These are phyloP conservation scores for Catharus bicknelli DNA, from an alignment of 2,113 vertebrate species.

Conservation along the genomic window DNA sequence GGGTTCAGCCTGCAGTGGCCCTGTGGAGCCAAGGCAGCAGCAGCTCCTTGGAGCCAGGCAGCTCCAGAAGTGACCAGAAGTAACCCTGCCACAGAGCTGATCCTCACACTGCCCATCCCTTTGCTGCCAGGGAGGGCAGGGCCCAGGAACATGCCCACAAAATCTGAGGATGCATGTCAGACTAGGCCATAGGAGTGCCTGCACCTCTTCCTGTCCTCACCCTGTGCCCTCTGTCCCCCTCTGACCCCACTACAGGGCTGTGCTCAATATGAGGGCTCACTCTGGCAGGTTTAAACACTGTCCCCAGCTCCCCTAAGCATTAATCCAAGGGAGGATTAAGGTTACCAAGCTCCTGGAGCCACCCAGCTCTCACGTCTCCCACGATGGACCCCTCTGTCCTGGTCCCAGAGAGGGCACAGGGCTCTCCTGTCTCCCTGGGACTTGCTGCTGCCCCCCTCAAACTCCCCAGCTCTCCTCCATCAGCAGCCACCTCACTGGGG, in stretches of 20 bases:
- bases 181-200: neutral
- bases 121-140: neutral
- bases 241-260: neutral
- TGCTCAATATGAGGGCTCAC: rapidly evolving
- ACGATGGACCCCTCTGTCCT: neutral
- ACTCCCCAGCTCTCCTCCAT: neutral
- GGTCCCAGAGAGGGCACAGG: neutral
- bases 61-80: rapidly evolving
- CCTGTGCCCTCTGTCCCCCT: neutral
- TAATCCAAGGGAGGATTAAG: slow-evolving; percentile 64
- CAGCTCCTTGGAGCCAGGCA: neutral
- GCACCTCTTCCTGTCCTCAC: neutral
- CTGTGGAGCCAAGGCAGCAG: neutral
- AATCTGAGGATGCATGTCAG: neutral
- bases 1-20: neutral
- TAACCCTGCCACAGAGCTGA: neutral
- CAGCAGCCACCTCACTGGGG: neutral
- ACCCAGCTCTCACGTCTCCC: neutral
- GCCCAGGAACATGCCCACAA: neutral
- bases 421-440: neutral
- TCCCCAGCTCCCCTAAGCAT: slow-evolving; percentile 53
- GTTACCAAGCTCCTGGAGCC: slow-evolving; percentile 50
- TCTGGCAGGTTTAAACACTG: slow-evolving; percentile 36
- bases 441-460: rapidly evolving
- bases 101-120: neutral